phyloP scores from a whole-genome alignment of 2,888 invertebrate species.

The Diabrotica balteata region DNA sequence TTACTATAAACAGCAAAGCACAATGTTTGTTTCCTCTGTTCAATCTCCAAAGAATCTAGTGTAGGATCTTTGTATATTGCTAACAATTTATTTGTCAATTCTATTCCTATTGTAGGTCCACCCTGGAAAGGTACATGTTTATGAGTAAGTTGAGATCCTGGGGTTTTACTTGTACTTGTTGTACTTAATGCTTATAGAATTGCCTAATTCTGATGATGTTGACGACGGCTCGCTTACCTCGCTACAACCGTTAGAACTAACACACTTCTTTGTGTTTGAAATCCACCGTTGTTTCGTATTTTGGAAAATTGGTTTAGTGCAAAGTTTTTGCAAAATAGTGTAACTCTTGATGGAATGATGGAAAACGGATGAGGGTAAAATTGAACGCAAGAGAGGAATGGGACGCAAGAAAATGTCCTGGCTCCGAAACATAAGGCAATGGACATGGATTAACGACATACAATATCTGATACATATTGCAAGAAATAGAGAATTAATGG shows the following conservation, averaged over 20 bases:
- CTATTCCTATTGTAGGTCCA: slow-evolving; percentile 54
- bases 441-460: too few species aligned
- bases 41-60: slow-evolving; percentile 66
- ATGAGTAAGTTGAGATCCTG: slow-evolving; percentile 69
- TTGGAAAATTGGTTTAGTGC: too few species aligned
- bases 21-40: slow-evolving; percentile 70
- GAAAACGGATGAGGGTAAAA: too few species aligned
- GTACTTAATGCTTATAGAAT: slow-evolving; percentile 60
- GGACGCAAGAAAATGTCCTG: too few species aligned
- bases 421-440: too few species aligned
- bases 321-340: too few species aligned
- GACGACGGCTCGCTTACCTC: slow-evolving; percentile 81
- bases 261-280: too few species aligned
- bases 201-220: slow-evolving; percentile 71
- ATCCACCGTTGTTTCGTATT: too few species aligned
- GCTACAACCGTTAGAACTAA: slow-evolving; percentile 81
- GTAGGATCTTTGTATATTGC: slow-evolving; percentile 71
- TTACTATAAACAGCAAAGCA: slow-evolving; percentile 66
- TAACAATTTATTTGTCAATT: slow-evolving; percentile 66
- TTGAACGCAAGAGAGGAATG: too few species aligned
- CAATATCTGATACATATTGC: too few species aligned
- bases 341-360: too few species aligned
- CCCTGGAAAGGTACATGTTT: slow-evolving; percentile 58
- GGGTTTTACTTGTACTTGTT: slow-evolving; percentile 62
- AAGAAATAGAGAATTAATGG: too few species aligned